A percentile compares a stretch with the other conserved stretches of the same genome.
Evolutionary conservation across 2,888 invertebrate species (phyloP).

Genomic region (Epistrophella euchroma): DNA sequence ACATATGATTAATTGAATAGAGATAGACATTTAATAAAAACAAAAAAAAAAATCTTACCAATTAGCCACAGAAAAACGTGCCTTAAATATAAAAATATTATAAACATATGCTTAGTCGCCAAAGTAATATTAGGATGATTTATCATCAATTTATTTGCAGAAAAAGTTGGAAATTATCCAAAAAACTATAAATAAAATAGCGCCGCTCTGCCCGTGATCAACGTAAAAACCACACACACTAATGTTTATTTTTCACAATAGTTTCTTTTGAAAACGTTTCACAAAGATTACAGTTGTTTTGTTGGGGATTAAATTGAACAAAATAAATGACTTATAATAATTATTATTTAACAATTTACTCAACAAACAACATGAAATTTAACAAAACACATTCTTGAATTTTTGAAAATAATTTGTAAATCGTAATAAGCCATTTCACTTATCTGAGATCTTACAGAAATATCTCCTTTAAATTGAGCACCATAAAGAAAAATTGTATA

Average conservation of each 20-base stretch:
- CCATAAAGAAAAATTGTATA: too few relatives aligned
- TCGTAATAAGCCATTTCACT: not conserved
- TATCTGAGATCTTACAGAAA: not conserved
- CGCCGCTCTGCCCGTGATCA: conserved; percentile 8
- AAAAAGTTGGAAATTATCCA: conserved; percentile 43
- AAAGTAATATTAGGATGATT: conserved; percentile 37
- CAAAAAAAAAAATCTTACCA: conserved; percentile 25
- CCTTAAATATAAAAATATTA: conserved; percentile 21
- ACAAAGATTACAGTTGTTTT: not conserved
- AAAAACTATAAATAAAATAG: conserved; percentile 33
- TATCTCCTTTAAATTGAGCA: too few relatives aligned
- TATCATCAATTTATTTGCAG: conserved; percentile 43
- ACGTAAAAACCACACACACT: not conserved
- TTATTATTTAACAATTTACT: not conserved
- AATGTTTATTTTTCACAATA: conserved; percentile 18
- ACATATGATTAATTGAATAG: conserved; percentile 7
- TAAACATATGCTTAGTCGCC: conserved; percentile 16
- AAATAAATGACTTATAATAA: not conserved
- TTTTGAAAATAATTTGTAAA: not conserved
- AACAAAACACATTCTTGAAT: not conserved
- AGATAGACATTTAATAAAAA: conserved; percentile 18
- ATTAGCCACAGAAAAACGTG: conserved; percentile 33
- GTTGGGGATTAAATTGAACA: not conserved
- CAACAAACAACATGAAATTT: not conserved
- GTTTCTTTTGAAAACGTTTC: not conserved